Conservation (phyloP, 2,113 vertebrate species). For the Hemichromis elongatus region DNA sequence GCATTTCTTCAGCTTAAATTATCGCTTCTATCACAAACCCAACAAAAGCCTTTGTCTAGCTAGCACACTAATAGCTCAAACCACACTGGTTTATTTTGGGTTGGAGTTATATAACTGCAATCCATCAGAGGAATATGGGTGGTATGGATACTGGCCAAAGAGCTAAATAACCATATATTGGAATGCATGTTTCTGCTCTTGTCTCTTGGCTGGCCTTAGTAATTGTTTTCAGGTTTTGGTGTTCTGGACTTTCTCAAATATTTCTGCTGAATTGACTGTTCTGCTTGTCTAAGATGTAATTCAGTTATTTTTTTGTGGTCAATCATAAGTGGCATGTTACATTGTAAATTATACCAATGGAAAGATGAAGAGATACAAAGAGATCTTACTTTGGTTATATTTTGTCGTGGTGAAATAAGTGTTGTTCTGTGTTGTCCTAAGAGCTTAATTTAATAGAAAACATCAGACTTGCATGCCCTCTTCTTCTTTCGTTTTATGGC, state of each 20-base stretch:
- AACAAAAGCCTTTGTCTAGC: neutral
- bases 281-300: neutral
- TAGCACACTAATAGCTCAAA: neutral
- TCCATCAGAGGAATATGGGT: neutral
- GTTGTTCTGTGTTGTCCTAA: neutral
- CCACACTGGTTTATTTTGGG: neutral
- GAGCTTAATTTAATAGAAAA: neutral
- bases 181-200: slow-evolving; percentile 1
- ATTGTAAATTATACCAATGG: neutral
- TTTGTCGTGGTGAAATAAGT: neutral
- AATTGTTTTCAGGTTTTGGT: slow-evolving; percentile 60
- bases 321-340: slow-evolving; percentile 30
- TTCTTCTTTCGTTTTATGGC: neutral
- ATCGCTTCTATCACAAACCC: neutral
- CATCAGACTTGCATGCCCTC: neutral
- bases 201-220: neutral
- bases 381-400: neutral
- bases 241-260: neutral
- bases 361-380: slow-evolving; percentile 14
- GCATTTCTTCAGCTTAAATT: neutral
- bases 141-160: slow-evolving; percentile 21
- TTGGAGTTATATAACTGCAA: slow-evolving; percentile 1
- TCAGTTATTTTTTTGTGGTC: slow-evolving; percentile 32
- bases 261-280: slow-evolving; percentile 39
- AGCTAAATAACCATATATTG: neutral